Conservation (phyloP, 1,140 invertebrate genomes). For the Heliconius himera region DNA sequence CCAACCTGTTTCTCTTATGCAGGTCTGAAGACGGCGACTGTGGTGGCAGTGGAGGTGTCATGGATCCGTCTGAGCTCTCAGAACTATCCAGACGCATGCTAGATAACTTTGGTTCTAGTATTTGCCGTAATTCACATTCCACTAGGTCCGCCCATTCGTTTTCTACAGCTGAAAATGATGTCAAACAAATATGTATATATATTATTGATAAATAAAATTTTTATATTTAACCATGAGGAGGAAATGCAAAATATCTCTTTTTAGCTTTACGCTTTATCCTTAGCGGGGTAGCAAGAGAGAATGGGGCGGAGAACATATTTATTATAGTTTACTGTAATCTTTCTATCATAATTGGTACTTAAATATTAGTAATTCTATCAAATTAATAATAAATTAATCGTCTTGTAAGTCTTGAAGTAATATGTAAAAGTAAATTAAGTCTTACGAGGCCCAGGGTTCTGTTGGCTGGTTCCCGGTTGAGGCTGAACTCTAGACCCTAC, state of each 20-base stretch:
- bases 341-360: background rate
- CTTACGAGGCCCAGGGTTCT: slow-evolving; percentile 61
- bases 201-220: no score
- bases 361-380: no score
- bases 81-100: slow-evolving; percentile 79
- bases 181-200: background rate
- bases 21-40: slow-evolving; percentile 83
- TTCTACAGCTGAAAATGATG: slow-evolving; percentile 82
- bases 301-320: no score
- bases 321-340: background rate
- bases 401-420: no score
- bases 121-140: slow-evolving; percentile 89
- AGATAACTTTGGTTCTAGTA: slow-evolving; percentile 86
- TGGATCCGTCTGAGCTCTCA: slow-evolving; percentile 84
- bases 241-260: no score
- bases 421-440: background rate
- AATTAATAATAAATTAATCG: no score
- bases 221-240: no score
- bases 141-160: slow-evolving; percentile 93
- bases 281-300: no score
- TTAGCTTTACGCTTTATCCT: no score
- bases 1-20: slow-evolving; percentile 70
- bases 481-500: slow-evolving; percentile 57
- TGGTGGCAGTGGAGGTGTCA: slow-evolving; percentile 89
- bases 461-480: slow-evolving; percentile 66